Conservation (phyloP, 2,888 invertebrate species). For the Torymus auratus region DNA sequence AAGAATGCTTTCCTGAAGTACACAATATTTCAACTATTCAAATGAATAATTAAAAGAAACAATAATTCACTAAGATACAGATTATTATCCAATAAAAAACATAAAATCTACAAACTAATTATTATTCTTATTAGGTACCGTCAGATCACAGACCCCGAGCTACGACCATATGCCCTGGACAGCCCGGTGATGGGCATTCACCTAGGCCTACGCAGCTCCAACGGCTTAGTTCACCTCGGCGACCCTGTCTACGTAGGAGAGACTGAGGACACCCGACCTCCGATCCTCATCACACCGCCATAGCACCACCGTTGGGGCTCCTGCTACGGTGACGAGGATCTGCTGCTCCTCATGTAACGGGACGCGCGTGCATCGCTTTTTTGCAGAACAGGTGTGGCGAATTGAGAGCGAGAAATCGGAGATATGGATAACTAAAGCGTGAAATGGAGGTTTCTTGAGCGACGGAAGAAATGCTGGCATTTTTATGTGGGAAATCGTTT, state of each 20-base stretch:
- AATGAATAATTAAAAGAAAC: too few relatives aligned
- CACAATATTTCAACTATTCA: too few relatives aligned
- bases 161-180: constrained; percentile 69
- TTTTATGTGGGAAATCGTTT: too few relatives aligned
- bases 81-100: neutral
- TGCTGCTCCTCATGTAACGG: constrained; percentile 34
- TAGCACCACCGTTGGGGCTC: constrained; percentile 74
- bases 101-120: neutral
- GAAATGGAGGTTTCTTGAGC: too few relatives aligned
- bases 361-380: neutral
- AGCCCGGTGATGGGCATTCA: constrained; percentile 79
- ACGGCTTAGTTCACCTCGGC: constrained; percentile 76
- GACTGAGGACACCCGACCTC: constrained; percentile 61
- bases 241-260: constrained; percentile 78
- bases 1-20: too few relatives aligned
- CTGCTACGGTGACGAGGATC: constrained; percentile 66
- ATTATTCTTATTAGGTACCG: constrained; percentile 76
- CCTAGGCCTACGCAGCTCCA: constrained; percentile 75
- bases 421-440: too few relatives aligned
- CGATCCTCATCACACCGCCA: constrained; percentile 64
- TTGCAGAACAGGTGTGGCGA: too few relatives aligned
- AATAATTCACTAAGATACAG: neutral
- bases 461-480: too few relatives aligned
- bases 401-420: too few relatives aligned
- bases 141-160: constrained; percentile 70